Evolutionary conservation across 2,113 vertebrate genomes (phyloP), one percentile per base, ranked within the genome.

Genomic region (Amia ocellicauda): DNA sequence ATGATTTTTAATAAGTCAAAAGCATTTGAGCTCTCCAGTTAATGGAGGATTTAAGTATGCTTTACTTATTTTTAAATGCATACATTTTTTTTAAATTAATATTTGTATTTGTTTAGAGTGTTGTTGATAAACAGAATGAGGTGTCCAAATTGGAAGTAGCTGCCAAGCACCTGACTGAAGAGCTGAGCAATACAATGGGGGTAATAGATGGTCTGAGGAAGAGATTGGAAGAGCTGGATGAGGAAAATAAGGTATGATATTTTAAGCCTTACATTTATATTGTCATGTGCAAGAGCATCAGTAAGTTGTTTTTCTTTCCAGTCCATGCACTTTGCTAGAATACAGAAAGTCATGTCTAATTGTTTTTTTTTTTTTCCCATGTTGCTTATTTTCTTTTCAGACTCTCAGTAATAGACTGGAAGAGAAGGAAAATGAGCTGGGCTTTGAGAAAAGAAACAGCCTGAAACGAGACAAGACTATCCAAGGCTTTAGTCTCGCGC

Each of bases 391-490:
- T 27, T 9, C 20, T 43, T 51, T 20, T 36, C 19, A 11, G 5
- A 60, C 5, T 23, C 13, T 17, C 28, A 2, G 85, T 68, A 81
- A 84, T 56, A 89, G 89, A 69, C 79, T 97, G 4, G 88, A 90
- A 63, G 92, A 93, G 67, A 92, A 75, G 54, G 93, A 94, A 74
- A 85, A 80, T 63, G 91, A 92, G 69, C 86, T 98, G 69, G 81
- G 78, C 70, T 78, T 80, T 11, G 93, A 97, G 70, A 96, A 89
- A 85, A 96, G 91, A 84, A 99, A 99, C 72, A 79, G 91, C 66
- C 67, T 96, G 73, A 99, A 99, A 80, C 87, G 94, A 77, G 94
- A 98, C 82, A 99, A 98, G 91, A 93, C 94, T 16, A 98, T 99
- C 79, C 96, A 98, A 78, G 96, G 95, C 5, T 88, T 99, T 59